Percentiles rank a stretch among this genome's conserved stretches.
phyloP scores from a whole-genome alignment of 2,888 invertebrate genomes.

The Caenorhabditis sinica region DNA sequence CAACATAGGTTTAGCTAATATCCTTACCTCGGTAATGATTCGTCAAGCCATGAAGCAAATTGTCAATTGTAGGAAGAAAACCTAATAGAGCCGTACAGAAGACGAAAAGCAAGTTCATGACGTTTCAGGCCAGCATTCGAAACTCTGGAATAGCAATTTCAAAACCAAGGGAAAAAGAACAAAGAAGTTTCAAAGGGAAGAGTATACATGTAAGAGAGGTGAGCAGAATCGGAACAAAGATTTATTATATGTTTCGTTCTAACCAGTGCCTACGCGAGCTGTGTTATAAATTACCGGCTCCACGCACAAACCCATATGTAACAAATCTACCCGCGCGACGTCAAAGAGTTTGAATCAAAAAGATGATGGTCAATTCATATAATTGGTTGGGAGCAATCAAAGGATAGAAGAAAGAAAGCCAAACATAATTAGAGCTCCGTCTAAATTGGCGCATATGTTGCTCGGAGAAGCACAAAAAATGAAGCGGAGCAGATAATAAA shows the following conservation, averaged over 20 bases:
- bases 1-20: not conserved
- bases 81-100: not conserved
- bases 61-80: not conserved
- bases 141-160: constrained; percentile 16
- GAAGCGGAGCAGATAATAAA: constrained; percentile 34
- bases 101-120: constrained; percentile 30
- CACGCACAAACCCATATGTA: constrained; percentile 46
- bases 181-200: constrained; percentile 6
- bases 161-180: not conserved
- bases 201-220: constrained; percentile 37
- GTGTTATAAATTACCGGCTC: constrained; percentile 51
- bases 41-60: constrained; percentile 21
- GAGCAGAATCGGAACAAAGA: constrained; percentile 21
- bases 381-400: not conserved
- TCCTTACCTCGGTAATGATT: constrained; percentile 49
- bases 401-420: not conserved
- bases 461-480: constrained; percentile 10
- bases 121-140: constrained; percentile 43
- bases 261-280: constrained; percentile 12
- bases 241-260: constrained; percentile 42
- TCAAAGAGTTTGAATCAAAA: constrained; percentile 31
- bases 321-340: constrained; percentile 45
- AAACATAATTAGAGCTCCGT: constrained; percentile 48
- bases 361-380: constrained; percentile 26
- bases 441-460: constrained; percentile 52